Conservation (phyloP, 37 sponge, comb jelly and placozoan genomes). For the Petrosia ficiformis region DNA sequence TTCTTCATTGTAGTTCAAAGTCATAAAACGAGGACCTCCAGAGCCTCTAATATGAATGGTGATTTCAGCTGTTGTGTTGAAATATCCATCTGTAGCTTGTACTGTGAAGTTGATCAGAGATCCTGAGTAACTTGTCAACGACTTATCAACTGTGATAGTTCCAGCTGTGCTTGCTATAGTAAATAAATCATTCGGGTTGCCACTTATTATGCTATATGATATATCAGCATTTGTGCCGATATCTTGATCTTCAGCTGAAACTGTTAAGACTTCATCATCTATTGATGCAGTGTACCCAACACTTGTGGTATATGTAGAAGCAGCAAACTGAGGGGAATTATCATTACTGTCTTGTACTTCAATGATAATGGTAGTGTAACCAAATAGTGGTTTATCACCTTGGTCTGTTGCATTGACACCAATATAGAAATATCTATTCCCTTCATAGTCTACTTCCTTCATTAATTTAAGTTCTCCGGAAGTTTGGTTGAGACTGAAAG, state of each 20-base stretch:
- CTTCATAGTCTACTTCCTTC: constrained; percentile 46
- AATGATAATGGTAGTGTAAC: constrained; percentile 56
- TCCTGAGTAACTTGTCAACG: background rate
- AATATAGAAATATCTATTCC: constrained; percentile 5
- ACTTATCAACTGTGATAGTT: constrained; percentile 13
- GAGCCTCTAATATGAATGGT: background rate
- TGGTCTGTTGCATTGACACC: constrained; percentile 46
- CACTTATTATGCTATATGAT: constrained; percentile 3
- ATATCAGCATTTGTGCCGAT: constrained; percentile 41
- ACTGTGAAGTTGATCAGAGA: background rate
- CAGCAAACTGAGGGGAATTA: constrained; percentile 42
- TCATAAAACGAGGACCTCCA: constrained; percentile 1
- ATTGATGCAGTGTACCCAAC: constrained; percentile 5
- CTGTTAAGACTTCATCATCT: constrained; percentile 2
- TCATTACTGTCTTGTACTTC: constrained; percentile 67
- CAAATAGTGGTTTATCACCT: constrained; percentile 24
- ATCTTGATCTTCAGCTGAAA: background rate
- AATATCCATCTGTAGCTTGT: constrained; percentile 1
- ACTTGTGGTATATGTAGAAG: background rate
- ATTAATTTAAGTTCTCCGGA: constrained; percentile 46
- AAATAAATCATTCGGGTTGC: constrained; percentile 9
- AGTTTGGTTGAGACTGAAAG: constrained; percentile 24
- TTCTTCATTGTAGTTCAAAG: background rate
- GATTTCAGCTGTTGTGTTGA: background rate
- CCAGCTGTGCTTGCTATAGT: constrained; percentile 47